Evolutionary conservation across 2,888 invertebrate species (phyloP), one percentile per base, ranked within the genome.

Genomic region (Caenorhabditis sulstoni): DNA sequence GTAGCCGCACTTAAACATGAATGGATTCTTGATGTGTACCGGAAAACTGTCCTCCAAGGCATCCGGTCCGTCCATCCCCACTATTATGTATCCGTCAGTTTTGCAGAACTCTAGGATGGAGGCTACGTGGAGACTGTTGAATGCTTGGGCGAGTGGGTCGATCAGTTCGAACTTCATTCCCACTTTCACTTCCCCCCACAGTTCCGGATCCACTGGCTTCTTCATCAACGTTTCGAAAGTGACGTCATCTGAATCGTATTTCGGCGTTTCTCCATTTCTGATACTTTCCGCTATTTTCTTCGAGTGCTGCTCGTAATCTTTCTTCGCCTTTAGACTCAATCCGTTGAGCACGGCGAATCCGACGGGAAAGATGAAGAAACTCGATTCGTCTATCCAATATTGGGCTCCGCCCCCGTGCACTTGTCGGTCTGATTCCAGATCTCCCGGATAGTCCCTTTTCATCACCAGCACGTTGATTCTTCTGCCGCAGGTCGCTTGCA

Each of bases 161-260:
- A 98, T 95, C 0, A 97, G 97, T 92, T 99, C 98, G 44, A 99
- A 92, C 91, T 97, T 97, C 95, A 96, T 95, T 50, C 96, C 96
- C 85, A 94, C 94, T 55, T 93, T 62, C 45, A 82, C 59, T 18
- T 59, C 18, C 1, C 20, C 47, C 67, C 55, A 47, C 1, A 16
- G 9, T 5, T 58, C 50, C 11, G 39, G 8, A 20, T 64, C 50
- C 1, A 71, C 52, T 45, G 18, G 22, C 12, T 35, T 29, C 35
- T 61, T 61, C 3, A 50, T 1, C 4, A 71, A 20, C 5, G 55
- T 18, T n/a, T 67, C 29, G 29, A 64, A 64, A 3, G 55, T 65
- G 9, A 74, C 47, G 20, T 80, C 80, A 1, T 57, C 62, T 8
- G 16, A 1, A n/a, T 52, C 22, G 52, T 76, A 80, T 3, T 20